Percentiles rank a stretch among this genome's conserved stretches.
Evolutionary conservation across 2,797 vertebrate species (phyloP).

Genomic region (Loris lydekkerianus): DNA sequence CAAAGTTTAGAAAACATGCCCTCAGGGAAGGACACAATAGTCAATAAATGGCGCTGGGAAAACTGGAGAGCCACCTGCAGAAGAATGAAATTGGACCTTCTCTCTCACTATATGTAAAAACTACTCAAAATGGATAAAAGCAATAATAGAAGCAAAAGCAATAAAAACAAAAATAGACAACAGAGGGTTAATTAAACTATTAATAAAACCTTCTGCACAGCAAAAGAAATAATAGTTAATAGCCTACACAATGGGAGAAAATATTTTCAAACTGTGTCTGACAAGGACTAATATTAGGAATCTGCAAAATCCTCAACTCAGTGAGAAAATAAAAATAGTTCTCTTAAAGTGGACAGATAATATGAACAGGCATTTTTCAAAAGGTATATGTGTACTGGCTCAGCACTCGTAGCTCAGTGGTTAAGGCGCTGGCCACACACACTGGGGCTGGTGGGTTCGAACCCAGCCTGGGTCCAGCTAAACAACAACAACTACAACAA

Average conservation of each 20-base stretch:
- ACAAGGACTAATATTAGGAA: background rate
- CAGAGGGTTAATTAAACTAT: background rate
- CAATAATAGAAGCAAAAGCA: background rate
- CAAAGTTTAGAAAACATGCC: background rate
- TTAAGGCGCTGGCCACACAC: too few species aligned
- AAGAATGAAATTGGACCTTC: background rate
- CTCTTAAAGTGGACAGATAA: background rate
- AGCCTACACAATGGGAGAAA: background rate
- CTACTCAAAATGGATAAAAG: background rate
- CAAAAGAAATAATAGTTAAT: background rate
- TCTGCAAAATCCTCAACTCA: background rate
- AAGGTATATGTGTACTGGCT: too few species aligned
- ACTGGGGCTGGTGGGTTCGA: too few species aligned
- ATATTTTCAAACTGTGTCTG: background rate
- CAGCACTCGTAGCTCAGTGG: too few species aligned
- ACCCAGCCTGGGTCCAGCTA: too few species aligned
- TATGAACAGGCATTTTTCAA: too few species aligned
- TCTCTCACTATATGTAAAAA: background rate
- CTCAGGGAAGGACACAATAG: background rate
- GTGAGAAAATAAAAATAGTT: background rate
- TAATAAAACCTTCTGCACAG: background rate
- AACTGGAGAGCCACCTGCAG: background rate
- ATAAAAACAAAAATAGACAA: background rate
- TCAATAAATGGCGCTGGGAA: background rate
- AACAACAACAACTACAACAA: too few species aligned